phyloP scores from a whole-genome alignment of 2,113 vertebrate species.

The Formicarius rufipectus region DNA sequence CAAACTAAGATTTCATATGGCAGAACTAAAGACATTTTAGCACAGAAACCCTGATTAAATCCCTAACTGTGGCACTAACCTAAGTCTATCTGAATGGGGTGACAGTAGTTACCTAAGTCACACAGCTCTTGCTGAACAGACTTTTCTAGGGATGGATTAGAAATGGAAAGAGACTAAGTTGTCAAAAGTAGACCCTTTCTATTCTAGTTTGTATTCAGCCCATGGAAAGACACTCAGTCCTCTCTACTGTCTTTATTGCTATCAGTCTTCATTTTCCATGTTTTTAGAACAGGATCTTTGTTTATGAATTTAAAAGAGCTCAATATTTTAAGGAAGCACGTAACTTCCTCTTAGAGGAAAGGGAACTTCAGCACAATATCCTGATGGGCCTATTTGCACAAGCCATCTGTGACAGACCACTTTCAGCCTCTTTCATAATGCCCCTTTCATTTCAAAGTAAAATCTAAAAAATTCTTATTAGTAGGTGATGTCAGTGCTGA shows the following conservation, averaged over 20 bases:
- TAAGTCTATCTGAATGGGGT: background rate
- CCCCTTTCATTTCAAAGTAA: background rate
- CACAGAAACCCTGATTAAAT: background rate
- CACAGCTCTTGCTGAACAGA: background rate
- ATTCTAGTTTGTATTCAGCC: background rate
- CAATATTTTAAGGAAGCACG: background rate
- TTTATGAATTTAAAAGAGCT: background rate
- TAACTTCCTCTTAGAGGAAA: background rate
- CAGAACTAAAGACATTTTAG: background rate
- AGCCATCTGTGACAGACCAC: background rate
- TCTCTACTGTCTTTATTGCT: background rate
- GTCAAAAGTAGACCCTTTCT: background rate
- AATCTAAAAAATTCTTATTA: background rate
- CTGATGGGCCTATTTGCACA: fast-evolving
- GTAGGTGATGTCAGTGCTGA: background rate
- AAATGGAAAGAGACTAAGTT: background rate
- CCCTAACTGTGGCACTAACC: background rate
- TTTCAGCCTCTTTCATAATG: no score
- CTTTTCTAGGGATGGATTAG: background rate
- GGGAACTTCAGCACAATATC: background rate
- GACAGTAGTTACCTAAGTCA: background rate
- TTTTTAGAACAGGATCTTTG: background rate
- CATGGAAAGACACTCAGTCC: background rate
- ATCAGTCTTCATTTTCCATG: background rate
- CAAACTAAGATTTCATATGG: background rate